Conservation (phyloP, 1,140 invertebrate species). For the Choristoneura fumiferana region DNA sequence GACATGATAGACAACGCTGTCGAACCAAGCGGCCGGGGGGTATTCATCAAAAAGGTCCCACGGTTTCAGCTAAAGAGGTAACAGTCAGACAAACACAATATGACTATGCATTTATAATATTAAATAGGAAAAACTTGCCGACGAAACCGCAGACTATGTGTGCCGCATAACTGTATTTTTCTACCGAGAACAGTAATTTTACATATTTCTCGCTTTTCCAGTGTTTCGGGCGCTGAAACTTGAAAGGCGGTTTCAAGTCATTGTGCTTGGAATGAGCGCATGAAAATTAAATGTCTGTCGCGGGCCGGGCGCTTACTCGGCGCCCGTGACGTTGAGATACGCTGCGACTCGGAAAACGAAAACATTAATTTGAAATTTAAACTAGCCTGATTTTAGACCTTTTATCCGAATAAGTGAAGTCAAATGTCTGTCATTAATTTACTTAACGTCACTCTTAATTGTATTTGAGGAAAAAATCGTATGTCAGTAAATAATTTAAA, state of each 20-base stretch:
- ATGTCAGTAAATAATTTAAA: neutral
- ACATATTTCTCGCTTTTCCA: slow-evolving; percentile 2
- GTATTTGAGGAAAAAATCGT: neutral
- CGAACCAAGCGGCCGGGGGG: too few species aligned
- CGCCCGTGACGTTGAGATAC: neutral
- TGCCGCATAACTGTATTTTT: neutral
- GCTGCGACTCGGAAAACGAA: too few species aligned
- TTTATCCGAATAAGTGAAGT: neutral
- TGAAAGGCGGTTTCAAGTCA: slow-evolving; percentile 16
- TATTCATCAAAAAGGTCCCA: too few species aligned
- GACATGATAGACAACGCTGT: too few species aligned
- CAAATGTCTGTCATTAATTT: neutral
- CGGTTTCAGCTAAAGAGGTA: too few species aligned
- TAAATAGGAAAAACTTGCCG: too few species aligned
- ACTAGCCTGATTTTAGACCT: neutral
- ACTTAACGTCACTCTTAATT: neutral
- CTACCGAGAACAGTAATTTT: neutral
- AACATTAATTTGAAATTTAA: neutral
- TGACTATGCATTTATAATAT: too few species aligned
- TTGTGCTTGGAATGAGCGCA: slow-evolving; percentile 17
- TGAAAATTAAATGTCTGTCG: slow-evolving; percentile 18
- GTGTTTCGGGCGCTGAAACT: slow-evolving; percentile 5
- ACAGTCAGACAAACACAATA: too few species aligned
- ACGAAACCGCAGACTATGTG: too few species aligned
- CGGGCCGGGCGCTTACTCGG: neutral